Conservation (phyloP, 2,113 vertebrate species). For the Pteropus alecto region DNA sequence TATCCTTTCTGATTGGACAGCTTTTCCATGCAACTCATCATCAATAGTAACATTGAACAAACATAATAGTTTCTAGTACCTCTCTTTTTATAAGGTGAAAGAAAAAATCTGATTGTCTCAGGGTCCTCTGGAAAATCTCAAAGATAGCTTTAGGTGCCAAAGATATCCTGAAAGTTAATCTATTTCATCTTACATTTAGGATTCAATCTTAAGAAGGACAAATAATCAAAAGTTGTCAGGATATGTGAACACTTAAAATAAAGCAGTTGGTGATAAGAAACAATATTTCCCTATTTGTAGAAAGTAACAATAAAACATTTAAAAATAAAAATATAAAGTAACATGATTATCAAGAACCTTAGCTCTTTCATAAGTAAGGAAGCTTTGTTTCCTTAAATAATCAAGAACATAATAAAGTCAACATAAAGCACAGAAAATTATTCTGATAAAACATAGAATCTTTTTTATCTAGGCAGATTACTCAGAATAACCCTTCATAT, state of each 20-base stretch:
- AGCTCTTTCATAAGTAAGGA: background rate
- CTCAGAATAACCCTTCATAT: background rate
- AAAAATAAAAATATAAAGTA: constrained; percentile 28
- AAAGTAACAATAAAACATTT: background rate
- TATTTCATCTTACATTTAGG: constrained; percentile 24
- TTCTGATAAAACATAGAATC: background rate
- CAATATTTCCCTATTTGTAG: background rate
- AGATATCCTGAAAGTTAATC: background rate
- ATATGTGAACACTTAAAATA: background rate
- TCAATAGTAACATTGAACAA: background rate
- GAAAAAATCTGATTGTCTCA: background rate
- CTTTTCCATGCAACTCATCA: background rate
- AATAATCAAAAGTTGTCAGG: background rate
- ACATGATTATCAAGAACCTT: background rate
- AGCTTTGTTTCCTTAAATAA: constrained; percentile 27
- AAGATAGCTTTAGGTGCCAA: constrained; percentile 4
- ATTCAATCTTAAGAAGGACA: background rate
- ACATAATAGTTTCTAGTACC: background rate
- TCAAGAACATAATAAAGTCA: background rate
- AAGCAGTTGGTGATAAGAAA: background rate
- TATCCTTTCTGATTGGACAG: background rate
- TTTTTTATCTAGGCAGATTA: constrained; percentile 7
- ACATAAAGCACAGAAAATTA: background rate
- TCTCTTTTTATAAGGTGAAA: constrained; percentile 30
- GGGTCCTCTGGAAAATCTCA: background rate